Base-by-base conservation (phyloP, 2,888 invertebrate genomes). In the Drosophila austrosaltans region DNA sequence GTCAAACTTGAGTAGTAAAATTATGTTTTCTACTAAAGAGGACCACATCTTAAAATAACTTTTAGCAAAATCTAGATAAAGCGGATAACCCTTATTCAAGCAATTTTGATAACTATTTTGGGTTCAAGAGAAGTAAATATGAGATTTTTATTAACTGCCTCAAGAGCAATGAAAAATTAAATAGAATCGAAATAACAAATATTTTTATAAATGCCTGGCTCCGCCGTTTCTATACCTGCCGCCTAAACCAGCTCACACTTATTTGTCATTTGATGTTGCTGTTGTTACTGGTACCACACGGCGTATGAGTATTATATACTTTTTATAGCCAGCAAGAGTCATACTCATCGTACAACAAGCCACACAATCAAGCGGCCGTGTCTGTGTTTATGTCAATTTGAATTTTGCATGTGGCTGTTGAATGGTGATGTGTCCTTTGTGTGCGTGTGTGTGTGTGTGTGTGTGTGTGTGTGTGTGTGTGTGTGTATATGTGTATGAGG, bases 301-400 rank as follows among this genome's bases (percentile, higher is more conserved):
- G 73, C 88, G 88, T 88, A 86, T 84, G 88, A 87, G 82, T 82
- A 69, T 71, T 68, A 68, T 82, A 69, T 72, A 72, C 69, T 76
- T 82, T 84, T 85, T 85, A 87, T 79, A 70, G 78, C 58, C 76
- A 76, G 79, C 77, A 78, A 81, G 81, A 88, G 79, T 72, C 76
- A 79, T 69, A 89, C 79, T 83, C 83, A 76, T 76, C 81, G 67
- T 81, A 82, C 79, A 84, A 88, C 79, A 87, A 86, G 78, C 79
- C 79, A 69, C 86, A 82, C 79, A 84, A 88, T 81, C 78, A 82
- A 79, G 72, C 80, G 68, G 60, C 69, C 73, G 71, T 85, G 65
- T 66, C 61, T 62, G 62, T 81, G 68, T 75, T 81, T 72, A 79
- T 87, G 87, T 85, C 86, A 83, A 82, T 82, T 83, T 82, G 74